Percentiles rank a stretch among this genome's conserved stretches.
phyloP scores from a whole-genome alignment of 2,888 invertebrate species.

The Diabrotica balteata region DNA sequence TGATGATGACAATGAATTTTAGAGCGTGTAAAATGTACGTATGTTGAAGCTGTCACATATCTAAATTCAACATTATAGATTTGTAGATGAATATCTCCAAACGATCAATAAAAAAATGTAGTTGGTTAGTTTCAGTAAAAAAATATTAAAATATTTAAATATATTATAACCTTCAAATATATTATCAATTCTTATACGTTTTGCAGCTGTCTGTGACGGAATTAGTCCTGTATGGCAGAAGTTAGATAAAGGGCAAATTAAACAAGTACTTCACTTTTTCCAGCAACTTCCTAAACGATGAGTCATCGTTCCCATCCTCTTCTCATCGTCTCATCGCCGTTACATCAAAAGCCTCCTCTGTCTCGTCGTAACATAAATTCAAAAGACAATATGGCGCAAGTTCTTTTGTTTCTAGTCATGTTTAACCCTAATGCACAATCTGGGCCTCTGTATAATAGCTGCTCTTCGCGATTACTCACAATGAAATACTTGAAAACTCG shows the following conservation, averaged over 20 bases:
- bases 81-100: too few species aligned
- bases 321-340: slow-evolving; percentile 23
- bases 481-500: slow-evolving; percentile 39
- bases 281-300: slow-evolving; percentile 21
- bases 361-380: slow-evolving; percentile 33
- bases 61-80: too few species aligned
- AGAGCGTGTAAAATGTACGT: too few species aligned
- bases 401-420: slow-evolving; percentile 51
- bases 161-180: too few species aligned
- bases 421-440: slow-evolving; percentile 53
- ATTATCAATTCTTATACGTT: too few species aligned
- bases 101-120: too few species aligned
- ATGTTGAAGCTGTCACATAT: too few species aligned
- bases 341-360: slow-evolving; percentile 29
- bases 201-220: too few species aligned
- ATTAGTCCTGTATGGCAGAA: too few species aligned
- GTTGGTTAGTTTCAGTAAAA: too few species aligned
- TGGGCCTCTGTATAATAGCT: slow-evolving; percentile 36
- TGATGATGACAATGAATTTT: too few species aligned
- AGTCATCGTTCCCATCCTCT: slow-evolving; percentile 22
- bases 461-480: slow-evolving; percentile 35
- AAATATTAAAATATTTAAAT: too few species aligned
- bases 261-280: slow-evolving; percentile 19
- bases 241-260: not conserved
- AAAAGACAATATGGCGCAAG: slow-evolving; percentile 49